Evolutionary conservation across 2,797 vertebrate genomes (phyloP), one percentile per base, ranked within the genome.

Genomic region (Epinephelus malabaricus): DNA sequence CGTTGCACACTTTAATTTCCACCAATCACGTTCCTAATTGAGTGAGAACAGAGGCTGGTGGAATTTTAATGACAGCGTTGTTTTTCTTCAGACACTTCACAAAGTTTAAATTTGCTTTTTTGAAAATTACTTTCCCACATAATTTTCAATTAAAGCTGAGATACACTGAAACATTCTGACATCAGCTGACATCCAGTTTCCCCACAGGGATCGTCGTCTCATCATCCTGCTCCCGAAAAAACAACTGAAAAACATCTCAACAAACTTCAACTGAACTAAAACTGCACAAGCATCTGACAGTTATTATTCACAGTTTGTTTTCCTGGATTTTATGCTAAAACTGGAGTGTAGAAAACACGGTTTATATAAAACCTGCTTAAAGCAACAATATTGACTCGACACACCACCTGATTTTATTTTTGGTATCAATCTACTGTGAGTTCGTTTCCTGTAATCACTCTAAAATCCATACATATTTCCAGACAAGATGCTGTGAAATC

Each of bases 141-240:
- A 0, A 58, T 76, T 86, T 81, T 83, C 68, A 80, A 51, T 84
- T 80, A 86, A 61, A 71, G 66, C 23, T 0, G 27, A 78, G 59
- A 72, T 76, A 64, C 30, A 13, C 23, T n/a, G 54, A 65, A 53
- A 51, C 66, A 23, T 9, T 56, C 56, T 83, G 78, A 67, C 83
- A 66, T 56, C 23, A 53, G 60, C 55, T 71, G 47, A 58, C 11
- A 43, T 73, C 30, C 53, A 61, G 68, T 61, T 68, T 59, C 38
- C 34, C 54, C 69, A 23, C 17, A 47, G 18, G n/a, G 27, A 77
- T 30, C 45, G 23, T 23, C n/a, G 2, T 55, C 46, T 77, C 70
- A 38, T 70, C 71, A 45, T 21, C 64, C 69, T 30, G 25, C 15
- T 58, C 61, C 19, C 5, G 12, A 71, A 83, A 74, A 59, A 76